Conservation (phyloP, 2,888 invertebrate genomes). For the Epirrhoe tristata region DNA sequence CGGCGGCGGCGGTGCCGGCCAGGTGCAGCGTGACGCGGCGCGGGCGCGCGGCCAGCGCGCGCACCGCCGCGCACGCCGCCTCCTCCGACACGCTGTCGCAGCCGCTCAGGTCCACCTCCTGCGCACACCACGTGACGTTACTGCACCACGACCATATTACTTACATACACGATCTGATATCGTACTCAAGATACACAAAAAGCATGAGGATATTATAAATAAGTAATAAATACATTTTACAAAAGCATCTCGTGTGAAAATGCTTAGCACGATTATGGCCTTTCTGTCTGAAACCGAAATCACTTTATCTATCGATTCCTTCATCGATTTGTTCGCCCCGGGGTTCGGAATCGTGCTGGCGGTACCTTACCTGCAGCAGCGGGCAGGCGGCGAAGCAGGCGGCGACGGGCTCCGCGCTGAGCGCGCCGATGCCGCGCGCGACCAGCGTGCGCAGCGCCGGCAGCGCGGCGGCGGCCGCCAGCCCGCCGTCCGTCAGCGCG, state of each 20-base stretch:
- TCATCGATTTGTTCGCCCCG: too few species aligned
- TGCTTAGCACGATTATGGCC: too few species aligned
- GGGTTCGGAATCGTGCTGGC: too few species aligned
- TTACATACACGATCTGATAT: background rate
- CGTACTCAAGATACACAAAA: too few species aligned
- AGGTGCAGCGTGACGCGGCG: slow-evolving; percentile 61
- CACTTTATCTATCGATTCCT: too few species aligned
- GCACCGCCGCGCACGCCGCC: slow-evolving; percentile 57
- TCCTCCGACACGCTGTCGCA: slow-evolving; percentile 68
- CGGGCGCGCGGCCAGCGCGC: slow-evolving; percentile 55
- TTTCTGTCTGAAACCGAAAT: too few species aligned
- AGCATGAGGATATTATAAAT: too few species aligned
- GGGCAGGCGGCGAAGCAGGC: slow-evolving; percentile 58
- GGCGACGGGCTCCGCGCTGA: slow-evolving; percentile 60
- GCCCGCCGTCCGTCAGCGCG: slow-evolving; percentile 59
- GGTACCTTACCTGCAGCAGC: slow-evolving; percentile 58
- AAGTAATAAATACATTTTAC: too few species aligned
- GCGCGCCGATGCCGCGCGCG: slow-evolving; percentile 61
- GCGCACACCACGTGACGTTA: background rate
- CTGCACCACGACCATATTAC: background rate
- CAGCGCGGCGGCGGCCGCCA: slow-evolving; percentile 48
- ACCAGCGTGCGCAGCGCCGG: slow-evolving; percentile 52
- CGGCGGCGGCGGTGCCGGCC: slow-evolving; percentile 62
- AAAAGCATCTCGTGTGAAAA: too few species aligned
- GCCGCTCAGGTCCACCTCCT: slow-evolving; percentile 74